Evolutionary conservation across 2,113 vertebrate species (phyloP).

Genomic region (Pomatorhinus ruficollis): DNA sequence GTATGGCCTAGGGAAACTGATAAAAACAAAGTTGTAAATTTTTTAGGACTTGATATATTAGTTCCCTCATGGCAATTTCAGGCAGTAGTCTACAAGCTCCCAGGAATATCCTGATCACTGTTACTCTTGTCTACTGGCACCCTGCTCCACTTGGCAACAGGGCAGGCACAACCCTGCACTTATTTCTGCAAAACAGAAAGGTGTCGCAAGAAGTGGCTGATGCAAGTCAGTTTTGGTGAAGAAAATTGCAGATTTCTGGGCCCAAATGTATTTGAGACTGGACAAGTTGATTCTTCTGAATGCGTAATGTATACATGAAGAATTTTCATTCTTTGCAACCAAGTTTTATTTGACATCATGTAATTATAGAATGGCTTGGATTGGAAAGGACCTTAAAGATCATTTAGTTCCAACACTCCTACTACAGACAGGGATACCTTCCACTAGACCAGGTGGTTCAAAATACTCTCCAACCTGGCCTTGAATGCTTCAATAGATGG

Average conservation of each 20-base stretch:
- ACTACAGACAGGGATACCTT: background rate
- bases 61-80: background rate
- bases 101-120: background rate
- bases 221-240: background rate
- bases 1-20: background rate
- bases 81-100: background rate
- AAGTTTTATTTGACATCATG: background rate
- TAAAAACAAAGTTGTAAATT: background rate
- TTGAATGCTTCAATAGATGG: background rate
- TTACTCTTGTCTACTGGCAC: background rate
- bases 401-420: background rate
- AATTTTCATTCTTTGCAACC: background rate
- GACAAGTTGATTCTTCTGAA: background rate
- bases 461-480: background rate
- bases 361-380: background rate
- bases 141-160: fast-evolving
- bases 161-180: background rate
- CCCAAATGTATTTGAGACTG: background rate
- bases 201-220: background rate
- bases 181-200: background rate
- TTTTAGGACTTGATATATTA: background rate
- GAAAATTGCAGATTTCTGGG: background rate
- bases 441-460: background rate
- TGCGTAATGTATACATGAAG: background rate
- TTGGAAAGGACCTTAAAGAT: background rate